Base-by-base conservation (phyloP, 1,140 invertebrate genomes). In the Holotrichia oblita region DNA sequence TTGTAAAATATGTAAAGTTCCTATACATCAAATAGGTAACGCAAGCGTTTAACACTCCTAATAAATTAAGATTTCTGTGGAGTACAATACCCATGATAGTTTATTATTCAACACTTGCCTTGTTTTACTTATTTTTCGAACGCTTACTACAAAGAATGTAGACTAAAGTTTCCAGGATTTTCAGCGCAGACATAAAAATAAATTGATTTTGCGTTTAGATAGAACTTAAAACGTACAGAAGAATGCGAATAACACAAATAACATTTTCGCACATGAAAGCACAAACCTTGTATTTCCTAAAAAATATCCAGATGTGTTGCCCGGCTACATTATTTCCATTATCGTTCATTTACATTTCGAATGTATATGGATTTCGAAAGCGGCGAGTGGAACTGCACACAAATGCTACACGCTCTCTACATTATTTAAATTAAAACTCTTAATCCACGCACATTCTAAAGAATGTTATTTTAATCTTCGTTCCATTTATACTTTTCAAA, bases 211-310 rank as follows among this genome's bases (percentile, higher is more conserved):
- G 27, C 22, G 61, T 69, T 69, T 27, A 0, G 22, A 9, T 27
- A 20, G 8, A 69, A 34, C 61, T 55, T 69, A 69, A 24, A 69
- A 34, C 6, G 22, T 34, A 69, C 61, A 69, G 22, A 69, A 69
- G 61, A 34, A 69, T 69, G 22, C 22, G n/a, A 55, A n/a, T 20
- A 24, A 14, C 0, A 27, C 22, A 69, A 69, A 20, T 22, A 69
- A 69, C 9, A 69, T 27, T 55, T 4, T 55, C 14, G 48, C 3
- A 27, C 9, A 34, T 69, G 22, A 69, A 69, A 69, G 61, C 61
- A 69, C 61, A 27, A 69, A 69, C 61, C 61, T 69, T 69, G 61
- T 69, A 69, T 69, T 69, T 69, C 61, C 22, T 69, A 34, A 69
- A 69, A 69, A 69, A 69, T 69, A 69, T 69, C 61, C 61, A 69